Conservation (phyloP, 2,888 invertebrate genomes). For the Phyllotreta cruciferae region DNA sequence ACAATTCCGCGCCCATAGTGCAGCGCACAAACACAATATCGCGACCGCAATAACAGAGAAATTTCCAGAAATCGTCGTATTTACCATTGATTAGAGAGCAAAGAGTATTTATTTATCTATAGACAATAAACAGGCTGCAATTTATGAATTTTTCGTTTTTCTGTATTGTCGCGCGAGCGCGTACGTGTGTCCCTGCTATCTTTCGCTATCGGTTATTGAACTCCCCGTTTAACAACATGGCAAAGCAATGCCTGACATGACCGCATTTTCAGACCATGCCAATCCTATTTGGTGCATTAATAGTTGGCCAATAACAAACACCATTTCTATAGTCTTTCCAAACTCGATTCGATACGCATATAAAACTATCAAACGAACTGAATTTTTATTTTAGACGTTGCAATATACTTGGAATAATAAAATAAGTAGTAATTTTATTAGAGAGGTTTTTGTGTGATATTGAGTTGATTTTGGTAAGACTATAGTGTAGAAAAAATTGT, state of each 20-base stretch:
- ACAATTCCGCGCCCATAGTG: conserved; percentile 2
- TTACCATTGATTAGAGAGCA: conserved; percentile 14
- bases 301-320: conserved; percentile 33
- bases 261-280: conserved; percentile 31
- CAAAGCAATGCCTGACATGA: conserved; percentile 15
- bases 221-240: conserved; percentile 6
- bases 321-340: too few relatives aligned
- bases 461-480: too few relatives aligned
- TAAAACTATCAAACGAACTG: too few relatives aligned
- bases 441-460: too few relatives aligned
- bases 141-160: conserved; percentile 17
- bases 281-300: conserved; percentile 28
- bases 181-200: conserved; percentile 11
- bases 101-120: conserved; percentile 2
- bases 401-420: too few relatives aligned
- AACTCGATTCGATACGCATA: too few relatives aligned
- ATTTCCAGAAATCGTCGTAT: conserved; percentile 4
- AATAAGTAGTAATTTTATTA: too few relatives aligned
- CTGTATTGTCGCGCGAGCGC: background rate
- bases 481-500: too few relatives aligned
- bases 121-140: conserved; percentile 17
- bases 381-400: too few relatives aligned
- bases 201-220: conserved; percentile 38
- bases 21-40: conserved; percentile 1
- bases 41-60: conserved; percentile 8